Evolutionary conservation across 1,140 invertebrate species (phyloP), one percentile per base, ranked within the genome.

Genomic region (Drosophila nannoptera): DNA sequence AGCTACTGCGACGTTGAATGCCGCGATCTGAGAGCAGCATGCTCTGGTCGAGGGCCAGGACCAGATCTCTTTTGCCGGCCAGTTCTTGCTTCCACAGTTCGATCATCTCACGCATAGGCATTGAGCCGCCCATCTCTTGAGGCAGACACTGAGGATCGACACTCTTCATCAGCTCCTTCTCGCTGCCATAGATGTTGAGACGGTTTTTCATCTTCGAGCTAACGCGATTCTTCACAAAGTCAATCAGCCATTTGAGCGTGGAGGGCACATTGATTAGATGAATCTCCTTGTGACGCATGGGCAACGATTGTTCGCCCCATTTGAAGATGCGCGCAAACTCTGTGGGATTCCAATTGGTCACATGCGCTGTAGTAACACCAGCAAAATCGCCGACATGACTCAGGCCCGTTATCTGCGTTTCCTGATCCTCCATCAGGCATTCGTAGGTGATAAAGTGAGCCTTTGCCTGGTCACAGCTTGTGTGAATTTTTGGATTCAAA

Each of bases 271-370:
- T 94, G 11, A 95, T 88, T 46, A 94, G 90, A 77, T 96, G 93
- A 38, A 93, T 91, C 80, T 93, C 92, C 87, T 95, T 95, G 88
- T 96, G 94, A 32, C 94, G 91, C 90, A 95, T 92, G 9, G 95
- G 95, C 49, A 94, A 75, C 4, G 94, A 94, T 92, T 95, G 94
- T 93, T 94, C 93, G 76, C 93, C 93, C 93, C 93, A 94, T 88
- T 92, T 93, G 42, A 94, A 90, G 22, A 94, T 80, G 12, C 91
- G 90, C 4, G 92, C 92, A 69, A 94, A 94, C 78, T 94, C 93
- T 4, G 91, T 91, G 4, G 93, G 92, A 72, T 93, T 92, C 92
- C 93, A 95, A 9, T 93, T 90, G 16, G 93, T 92, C 38, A 94
- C 87, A 80, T 93, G 92, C 2, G 92, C 90, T 1, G 92, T 89